Evolutionary conservation across 2,888 invertebrate genomes (phyloP), one percentile per base, ranked within the genome.

Genomic region (Eilema caniola): DNA sequence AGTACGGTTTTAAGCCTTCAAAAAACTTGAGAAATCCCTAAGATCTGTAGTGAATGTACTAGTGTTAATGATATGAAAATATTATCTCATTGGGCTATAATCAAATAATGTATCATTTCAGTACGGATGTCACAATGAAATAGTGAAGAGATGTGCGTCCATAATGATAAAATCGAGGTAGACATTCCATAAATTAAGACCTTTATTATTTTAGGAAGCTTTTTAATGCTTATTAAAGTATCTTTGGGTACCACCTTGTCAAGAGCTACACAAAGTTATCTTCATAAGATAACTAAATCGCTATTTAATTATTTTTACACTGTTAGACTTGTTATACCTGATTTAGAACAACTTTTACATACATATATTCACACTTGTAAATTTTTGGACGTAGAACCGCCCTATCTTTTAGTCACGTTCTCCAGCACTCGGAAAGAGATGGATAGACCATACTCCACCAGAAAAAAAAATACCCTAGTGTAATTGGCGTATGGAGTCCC

Each of bases 31-130:
- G 16, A 37, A 37, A 1, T 12, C 8, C 10, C 28, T 47, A 20
- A 7, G 47, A 20, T 47, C 7, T 28, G 5, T 28, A 28, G n/a
- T 7, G 10, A n/a, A n/a, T 2, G n/a, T 53, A 10, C 20, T 2
- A n/a, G 53, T 37, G 33, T 53, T 53, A n/a, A 23, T 61, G 53
- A 67, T 16, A 33, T 67, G 47, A 60, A 67, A 62, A 28, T 67
- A 53, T 61, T 67, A 53, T 53, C 53, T 53, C 53, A 53, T 53
- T 53, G n/a, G 20, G n/a, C n/a, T 41, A 47, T 60, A 47, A n/a
- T 60, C 20, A 53, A 53, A 53, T 53, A 53, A 53, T 53, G n/a
- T 53, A 53, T 53, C 53, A 53, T 53, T 53, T 53, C 53, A 8
- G n/a, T 53, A 53, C 53, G 53, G 53, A 53, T 53, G 53, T 53